Evolutionary conservation across 2,888 invertebrate genomes (phyloP).

Genomic region (Sphinx pinastri): DNA sequence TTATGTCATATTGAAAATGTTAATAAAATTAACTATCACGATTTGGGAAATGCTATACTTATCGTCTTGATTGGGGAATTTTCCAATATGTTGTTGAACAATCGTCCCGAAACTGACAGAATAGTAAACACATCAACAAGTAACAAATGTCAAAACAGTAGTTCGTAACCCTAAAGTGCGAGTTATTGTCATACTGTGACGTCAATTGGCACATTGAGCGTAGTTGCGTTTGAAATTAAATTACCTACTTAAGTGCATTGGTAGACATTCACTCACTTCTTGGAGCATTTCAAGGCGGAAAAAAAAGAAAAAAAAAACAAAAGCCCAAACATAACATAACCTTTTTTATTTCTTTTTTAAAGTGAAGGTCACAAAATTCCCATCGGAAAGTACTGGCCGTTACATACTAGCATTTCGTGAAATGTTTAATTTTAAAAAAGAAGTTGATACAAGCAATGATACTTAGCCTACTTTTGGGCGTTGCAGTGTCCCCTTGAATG

Average conservation of each 20-base stretch:
- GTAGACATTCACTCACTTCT: slow-evolving; percentile 14
- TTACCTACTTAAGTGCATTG: slow-evolving; percentile 4
- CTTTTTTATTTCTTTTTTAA: neutral
- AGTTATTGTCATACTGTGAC: slow-evolving; percentile 45
- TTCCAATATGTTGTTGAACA: neutral
- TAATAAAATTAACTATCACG: no score
- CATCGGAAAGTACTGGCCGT: slow-evolving; percentile 3
- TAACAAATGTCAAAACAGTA: slow-evolving; percentile 32
- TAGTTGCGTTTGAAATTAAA: slow-evolving; percentile 39
- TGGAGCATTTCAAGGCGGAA: neutral
- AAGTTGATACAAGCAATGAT: slow-evolving; percentile 13
- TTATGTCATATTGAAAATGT: no score
- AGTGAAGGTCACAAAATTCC: slow-evolving; percentile 20
- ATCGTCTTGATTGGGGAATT: neutral
- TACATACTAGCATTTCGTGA: neutral
- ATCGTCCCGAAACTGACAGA: neutral
- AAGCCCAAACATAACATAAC: neutral
- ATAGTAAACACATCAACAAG: slow-evolving; percentile 11
- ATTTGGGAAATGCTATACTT: no score
- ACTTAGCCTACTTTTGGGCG: slow-evolving; percentile 17
- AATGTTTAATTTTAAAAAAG: slow-evolving; percentile 15
- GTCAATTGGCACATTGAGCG: slow-evolving; percentile 44
- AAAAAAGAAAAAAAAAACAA: slow-evolving; percentile 2
- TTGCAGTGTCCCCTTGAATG: slow-evolving; percentile 7
- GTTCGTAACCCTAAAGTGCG: slow-evolving; percentile 35